Conservation (phyloP, 1,140 invertebrate genomes). For the Ctenoplectra terminalis region DNA sequence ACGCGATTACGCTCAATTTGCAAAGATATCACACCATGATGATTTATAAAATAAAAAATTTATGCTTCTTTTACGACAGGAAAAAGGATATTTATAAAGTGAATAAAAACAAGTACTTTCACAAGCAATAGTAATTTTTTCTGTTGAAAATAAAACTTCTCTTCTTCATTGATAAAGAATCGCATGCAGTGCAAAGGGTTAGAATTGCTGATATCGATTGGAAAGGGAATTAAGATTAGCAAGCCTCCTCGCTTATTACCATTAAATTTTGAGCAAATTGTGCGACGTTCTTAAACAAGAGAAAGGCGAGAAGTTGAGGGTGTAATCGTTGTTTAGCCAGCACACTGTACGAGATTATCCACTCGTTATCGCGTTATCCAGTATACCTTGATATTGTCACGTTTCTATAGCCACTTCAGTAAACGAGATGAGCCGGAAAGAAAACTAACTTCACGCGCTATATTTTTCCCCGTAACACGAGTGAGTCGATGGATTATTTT, state of each 20-base stretch:
- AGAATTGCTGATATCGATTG: no score
- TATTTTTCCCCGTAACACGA: neutral
- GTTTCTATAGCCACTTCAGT: slow-evolving; percentile 50
- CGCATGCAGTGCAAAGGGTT: no score
- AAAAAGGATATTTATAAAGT: no score
- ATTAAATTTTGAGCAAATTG: slow-evolving; percentile 49
- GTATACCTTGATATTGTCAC: no score
- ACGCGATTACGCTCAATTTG: no score
- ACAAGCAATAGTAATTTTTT: no score
- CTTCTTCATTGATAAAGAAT: no score
- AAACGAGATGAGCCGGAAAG: slow-evolving; percentile 44
- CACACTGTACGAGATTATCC: slow-evolving; percentile 61
- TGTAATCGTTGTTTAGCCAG: slow-evolving; percentile 72
- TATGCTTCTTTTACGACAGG: no score
- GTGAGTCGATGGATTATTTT: neutral
- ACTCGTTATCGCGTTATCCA: slow-evolving; percentile 64
- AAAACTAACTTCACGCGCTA: slow-evolving; percentile 41
- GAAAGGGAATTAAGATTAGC: slow-evolving; percentile 18
- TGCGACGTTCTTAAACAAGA: slow-evolving; percentile 43
- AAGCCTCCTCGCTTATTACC: slow-evolving; percentile 29
- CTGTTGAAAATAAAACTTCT: no score
- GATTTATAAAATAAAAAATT: no score
- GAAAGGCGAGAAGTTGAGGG: slow-evolving; percentile 59
- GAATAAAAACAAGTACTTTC: no score
- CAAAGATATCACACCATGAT: no score